Conservation (phyloP, 2,888 invertebrate species). For the Dilophus febrilis region DNA sequence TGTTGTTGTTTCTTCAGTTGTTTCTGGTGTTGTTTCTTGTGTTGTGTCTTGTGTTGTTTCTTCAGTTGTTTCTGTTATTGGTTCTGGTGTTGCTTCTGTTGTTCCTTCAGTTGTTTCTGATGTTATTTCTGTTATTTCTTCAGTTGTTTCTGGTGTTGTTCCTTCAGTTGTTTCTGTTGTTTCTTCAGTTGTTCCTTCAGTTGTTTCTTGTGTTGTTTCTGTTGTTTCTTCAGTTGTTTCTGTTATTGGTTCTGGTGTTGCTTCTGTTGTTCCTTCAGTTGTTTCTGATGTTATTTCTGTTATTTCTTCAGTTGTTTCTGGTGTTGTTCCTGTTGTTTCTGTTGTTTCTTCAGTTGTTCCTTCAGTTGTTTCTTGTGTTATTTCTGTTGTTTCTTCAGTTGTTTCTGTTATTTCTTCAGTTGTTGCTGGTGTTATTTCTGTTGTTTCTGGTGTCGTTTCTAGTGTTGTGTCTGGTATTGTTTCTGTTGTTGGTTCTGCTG, state of each 20-base stretch:
- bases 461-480: conserved; percentile 4
- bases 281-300: no score
- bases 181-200: not conserved
- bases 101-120: no score
- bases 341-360: not conserved
- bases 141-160: conserved; percentile 2
- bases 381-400: conserved; percentile 5
- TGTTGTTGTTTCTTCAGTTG: conserved; percentile 4
- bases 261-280: conserved; percentile 3
- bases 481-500: not conserved
- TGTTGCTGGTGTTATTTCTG: conserved; percentile 1
- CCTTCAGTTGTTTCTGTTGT: not conserved
- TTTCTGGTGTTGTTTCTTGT: conserved; percentile 8
- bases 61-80: conserved; percentile 1
- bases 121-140: conserved; percentile 5
- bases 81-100: conserved; percentile 2
- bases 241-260: not conserved
- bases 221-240: conserved; percentile 4
- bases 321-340: not conserved
- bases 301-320: conserved; percentile 2
- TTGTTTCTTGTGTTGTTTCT: conserved; percentile 7
- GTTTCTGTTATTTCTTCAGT: not conserved
- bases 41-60: conserved; percentile 5
- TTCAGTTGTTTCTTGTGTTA: conserved; percentile 6
- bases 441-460: no score